phyloP scores from a whole-genome alignment of 2,888 invertebrate species.

The Timandra comae region DNA sequence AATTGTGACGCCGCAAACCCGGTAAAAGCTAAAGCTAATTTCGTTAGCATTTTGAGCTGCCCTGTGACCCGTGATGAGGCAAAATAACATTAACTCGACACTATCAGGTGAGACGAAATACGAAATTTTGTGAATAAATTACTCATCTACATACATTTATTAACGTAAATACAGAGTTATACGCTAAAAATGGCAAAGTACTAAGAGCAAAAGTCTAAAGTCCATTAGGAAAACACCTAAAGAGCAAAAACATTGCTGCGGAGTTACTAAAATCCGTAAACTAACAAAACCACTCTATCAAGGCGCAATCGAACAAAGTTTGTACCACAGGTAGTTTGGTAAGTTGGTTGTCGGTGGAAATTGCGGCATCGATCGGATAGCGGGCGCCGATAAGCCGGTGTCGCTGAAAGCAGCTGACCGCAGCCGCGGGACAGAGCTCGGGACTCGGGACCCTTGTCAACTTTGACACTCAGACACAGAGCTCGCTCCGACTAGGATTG shows the following conservation, averaged over 20 bases:
- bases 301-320: constrained; percentile 20
- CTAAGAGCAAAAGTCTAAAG: not conserved
- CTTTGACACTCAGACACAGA: constrained; percentile 38
- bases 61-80: constrained; percentile 28
- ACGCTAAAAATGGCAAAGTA: too few species aligned
- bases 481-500: constrained; percentile 20
- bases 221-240: too few species aligned
- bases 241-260: too few species aligned
- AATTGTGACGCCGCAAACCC: constrained; percentile 35
- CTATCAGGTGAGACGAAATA: constrained; percentile 12
- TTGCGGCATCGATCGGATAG: constrained; percentile 33
- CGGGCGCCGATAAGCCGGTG: constrained; percentile 38
- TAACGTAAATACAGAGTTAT: too few species aligned
- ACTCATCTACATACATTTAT: too few species aligned
- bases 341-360: constrained; percentile 11
- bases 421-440: constrained; percentile 25
- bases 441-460: constrained; percentile 47
- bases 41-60: constrained; percentile 30
- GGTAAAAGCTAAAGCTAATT: constrained; percentile 39
- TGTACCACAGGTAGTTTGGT: constrained; percentile 25
- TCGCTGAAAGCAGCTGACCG: constrained; percentile 41
- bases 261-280: not conserved
- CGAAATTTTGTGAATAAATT: too few species aligned
- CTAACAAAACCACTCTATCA: constrained; percentile 16
- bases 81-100: constrained; percentile 21